These are phyloP conservation scores for Hyposoter didymator DNA, from an alignment of 2,888 invertebrate genomes.

Conservation along the genomic window DNA sequence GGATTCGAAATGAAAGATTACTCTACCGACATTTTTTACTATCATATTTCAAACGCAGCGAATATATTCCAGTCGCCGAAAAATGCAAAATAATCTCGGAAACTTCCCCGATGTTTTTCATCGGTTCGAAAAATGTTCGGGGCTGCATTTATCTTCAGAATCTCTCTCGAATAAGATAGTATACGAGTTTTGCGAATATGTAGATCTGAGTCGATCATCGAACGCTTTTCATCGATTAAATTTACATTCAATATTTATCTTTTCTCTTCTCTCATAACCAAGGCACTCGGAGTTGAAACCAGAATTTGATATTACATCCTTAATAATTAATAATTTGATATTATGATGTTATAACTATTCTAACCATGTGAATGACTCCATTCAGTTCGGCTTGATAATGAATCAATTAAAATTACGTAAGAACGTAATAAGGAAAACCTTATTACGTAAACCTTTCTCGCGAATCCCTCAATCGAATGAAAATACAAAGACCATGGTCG, in stretches of 20 bases:
- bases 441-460: too few species aligned
- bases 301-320: too few species aligned
- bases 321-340: too few species aligned
- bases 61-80: background rate
- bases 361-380: too few species aligned
- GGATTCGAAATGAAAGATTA: conserved; percentile 4
- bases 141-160: conserved; percentile 3
- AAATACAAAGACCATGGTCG: too few species aligned
- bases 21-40: conserved; percentile 2
- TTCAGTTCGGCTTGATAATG: too few species aligned
- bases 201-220: background rate
- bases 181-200: background rate
- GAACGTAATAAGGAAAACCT: too few species aligned
- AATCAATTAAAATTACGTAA: too few species aligned
- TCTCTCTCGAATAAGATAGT: conserved; percentile 12
- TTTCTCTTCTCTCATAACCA: background rate
- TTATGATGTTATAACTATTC: too few species aligned
- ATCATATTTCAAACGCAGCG: background rate
- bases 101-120: conserved; percentile 7
- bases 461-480: too few species aligned
- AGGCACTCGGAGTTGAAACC: background rate
- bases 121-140: conserved; percentile 25
- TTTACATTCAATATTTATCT: background rate
- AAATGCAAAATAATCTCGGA: conserved; percentile 20
- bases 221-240: background rate